Conservation (phyloP, 2,113 vertebrate genomes). For the Serinus canaria region DNA sequence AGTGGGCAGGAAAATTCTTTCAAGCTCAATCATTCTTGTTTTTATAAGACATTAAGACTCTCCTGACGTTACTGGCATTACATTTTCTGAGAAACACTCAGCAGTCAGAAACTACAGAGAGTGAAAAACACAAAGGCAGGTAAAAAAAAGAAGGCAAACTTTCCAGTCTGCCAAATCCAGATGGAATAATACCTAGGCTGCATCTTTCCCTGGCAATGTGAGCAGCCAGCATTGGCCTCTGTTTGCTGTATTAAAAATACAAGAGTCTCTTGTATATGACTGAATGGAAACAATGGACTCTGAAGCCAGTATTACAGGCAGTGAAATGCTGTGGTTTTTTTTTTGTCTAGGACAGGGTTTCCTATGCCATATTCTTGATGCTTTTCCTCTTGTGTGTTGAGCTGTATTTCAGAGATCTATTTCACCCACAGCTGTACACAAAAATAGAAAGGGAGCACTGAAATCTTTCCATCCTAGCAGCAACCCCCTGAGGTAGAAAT, state of each 20-base stretch:
- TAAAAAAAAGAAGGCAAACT: background rate
- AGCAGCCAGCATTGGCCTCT: background rate
- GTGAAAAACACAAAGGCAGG: background rate
- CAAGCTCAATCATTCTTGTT: background rate
- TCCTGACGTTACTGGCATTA: background rate
- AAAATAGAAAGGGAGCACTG: background rate
- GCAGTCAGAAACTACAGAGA: background rate
- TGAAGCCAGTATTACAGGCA: background rate
- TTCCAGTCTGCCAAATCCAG: background rate
- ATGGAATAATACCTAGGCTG: background rate
- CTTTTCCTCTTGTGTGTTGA: background rate
- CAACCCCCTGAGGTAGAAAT: background rate
- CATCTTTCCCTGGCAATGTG: background rate
- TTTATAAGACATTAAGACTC: background rate
- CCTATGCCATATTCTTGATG: background rate
- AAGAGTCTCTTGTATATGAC: background rate
- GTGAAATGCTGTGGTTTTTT: background rate
- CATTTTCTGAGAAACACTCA: background rate
- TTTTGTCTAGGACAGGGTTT: background rate
- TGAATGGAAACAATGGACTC: background rate
- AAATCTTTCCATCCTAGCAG: background rate
- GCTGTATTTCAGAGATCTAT: background rate
- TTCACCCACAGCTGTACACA: background rate
- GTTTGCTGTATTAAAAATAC: background rate
- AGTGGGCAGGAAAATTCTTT: background rate